Percentiles rank a stretch among this genome's conserved stretches.
phyloP scores from a whole-genome alignment of 2,797 vertebrate species.

The Dicrostonyx torquatus region DNA sequence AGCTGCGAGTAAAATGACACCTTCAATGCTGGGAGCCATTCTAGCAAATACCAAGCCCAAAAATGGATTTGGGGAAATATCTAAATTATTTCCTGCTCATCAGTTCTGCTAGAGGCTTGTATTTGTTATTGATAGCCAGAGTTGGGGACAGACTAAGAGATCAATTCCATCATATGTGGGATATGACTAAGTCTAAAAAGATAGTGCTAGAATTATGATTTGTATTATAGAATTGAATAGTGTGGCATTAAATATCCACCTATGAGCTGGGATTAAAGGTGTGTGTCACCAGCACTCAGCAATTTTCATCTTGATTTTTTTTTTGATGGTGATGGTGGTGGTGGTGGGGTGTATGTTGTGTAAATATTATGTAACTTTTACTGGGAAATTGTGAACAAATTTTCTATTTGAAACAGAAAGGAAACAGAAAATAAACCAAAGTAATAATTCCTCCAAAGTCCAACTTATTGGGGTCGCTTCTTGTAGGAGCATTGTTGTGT shows the following conservation, averaged over 20 bases:
- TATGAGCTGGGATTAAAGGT: background rate
- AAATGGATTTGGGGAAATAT: background rate
- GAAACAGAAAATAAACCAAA: background rate
- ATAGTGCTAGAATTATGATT: background rate
- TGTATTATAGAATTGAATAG: background rate
- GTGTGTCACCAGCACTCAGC: background rate
- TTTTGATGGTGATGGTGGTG: background rate
- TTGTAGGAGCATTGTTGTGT: background rate
- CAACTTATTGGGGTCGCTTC: background rate
- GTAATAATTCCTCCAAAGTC: background rate
- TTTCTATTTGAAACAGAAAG: background rate
- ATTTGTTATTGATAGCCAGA: background rate
- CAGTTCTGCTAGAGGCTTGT: background rate
- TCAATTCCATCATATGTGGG: background rate
- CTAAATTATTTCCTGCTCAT: background rate
- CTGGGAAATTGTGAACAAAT: background rate
- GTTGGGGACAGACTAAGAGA: background rate
- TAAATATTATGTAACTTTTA: background rate
- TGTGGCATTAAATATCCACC: background rate
- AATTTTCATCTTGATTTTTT: constrained; percentile 43
- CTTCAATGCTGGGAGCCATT: background rate
- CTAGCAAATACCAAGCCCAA: background rate
- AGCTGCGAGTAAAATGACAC: background rate
- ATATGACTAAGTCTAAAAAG: background rate
- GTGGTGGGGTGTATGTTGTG: background rate